Conservation (phyloP, 2,797 vertebrate species). For the Anguilla obscura region DNA sequence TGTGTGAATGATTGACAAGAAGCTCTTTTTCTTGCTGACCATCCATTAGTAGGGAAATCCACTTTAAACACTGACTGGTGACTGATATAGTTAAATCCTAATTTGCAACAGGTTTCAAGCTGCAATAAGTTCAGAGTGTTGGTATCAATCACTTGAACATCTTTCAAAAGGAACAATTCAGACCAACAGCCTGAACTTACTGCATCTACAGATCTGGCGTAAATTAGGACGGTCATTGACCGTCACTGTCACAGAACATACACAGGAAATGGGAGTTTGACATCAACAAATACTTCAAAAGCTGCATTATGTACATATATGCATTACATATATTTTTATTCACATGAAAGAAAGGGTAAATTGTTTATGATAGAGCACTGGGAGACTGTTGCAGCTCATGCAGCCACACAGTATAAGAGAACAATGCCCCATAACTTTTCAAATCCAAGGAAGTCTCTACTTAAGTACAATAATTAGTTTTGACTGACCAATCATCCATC, state of each 20-base stretch:
- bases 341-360: background rate
- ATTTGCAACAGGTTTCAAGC: background rate
- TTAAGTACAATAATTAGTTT: background rate
- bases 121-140: background rate
- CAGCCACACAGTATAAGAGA: slow-evolving; percentile 9
- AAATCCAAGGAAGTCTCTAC: background rate
- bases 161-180: background rate
- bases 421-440: slow-evolving; percentile 3
- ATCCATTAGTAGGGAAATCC: background rate
- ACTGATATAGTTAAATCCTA: background rate
- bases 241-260: background rate
- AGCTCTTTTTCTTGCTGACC: background rate
- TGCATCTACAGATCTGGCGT: background rate
- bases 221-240: background rate
- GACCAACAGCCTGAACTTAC: background rate
- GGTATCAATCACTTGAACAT: background rate
- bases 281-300: background rate
- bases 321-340: background rate
- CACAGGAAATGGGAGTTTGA: background rate
- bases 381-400: slow-evolving; percentile 26
- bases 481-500: background rate
- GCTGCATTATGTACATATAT: background rate
- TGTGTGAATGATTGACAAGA: background rate
- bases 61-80: background rate
- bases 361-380: background rate